Conservation (phyloP, 1,140 invertebrate genomes). For the Agrilus planipennis region DNA sequence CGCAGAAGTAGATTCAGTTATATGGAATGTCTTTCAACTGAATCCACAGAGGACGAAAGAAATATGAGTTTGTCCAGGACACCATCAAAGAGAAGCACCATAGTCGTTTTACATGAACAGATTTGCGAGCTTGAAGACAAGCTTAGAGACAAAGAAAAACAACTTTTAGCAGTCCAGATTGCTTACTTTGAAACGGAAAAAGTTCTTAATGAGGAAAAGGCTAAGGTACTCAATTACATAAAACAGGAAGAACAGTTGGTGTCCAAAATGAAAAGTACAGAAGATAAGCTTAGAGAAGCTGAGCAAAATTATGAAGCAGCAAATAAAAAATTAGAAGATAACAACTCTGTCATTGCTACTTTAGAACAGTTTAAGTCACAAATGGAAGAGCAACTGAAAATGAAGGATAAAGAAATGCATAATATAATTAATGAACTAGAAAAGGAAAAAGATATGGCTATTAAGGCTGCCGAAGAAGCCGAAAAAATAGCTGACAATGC, state of each 20-base stretch:
- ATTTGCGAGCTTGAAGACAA: constrained; percentile 18
- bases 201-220: constrained; percentile 4
- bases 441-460: constrained; percentile 28
- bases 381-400: constrained; percentile 9
- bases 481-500: constrained; percentile 11
- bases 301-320: constrained; percentile 9
- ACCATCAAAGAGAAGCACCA: constrained; percentile 19
- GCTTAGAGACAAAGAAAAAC: constrained; percentile 16
- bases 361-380: constrained; percentile 3
- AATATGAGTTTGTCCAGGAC: constrained; percentile 22
- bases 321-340: constrained; percentile 11
- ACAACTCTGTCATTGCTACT: constrained; percentile 6
- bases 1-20: constrained; percentile 11
- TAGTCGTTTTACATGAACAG: constrained; percentile 17
- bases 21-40: constrained; percentile 17
- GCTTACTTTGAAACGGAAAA: neutral
- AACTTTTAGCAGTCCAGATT: constrained; percentile 4
- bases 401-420: constrained; percentile 22
- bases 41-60: constrained; percentile 20
- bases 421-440: constrained; percentile 27
- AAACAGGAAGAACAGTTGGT: constrained; percentile 5
- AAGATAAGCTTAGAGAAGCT: neutral
- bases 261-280: neutral
- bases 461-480: constrained; percentile 11
- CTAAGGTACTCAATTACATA: constrained; percentile 12